Evolutionary conservation across 2,113 vertebrate species (phyloP).

Genomic region (Chaetodon trifascialis): DNA sequence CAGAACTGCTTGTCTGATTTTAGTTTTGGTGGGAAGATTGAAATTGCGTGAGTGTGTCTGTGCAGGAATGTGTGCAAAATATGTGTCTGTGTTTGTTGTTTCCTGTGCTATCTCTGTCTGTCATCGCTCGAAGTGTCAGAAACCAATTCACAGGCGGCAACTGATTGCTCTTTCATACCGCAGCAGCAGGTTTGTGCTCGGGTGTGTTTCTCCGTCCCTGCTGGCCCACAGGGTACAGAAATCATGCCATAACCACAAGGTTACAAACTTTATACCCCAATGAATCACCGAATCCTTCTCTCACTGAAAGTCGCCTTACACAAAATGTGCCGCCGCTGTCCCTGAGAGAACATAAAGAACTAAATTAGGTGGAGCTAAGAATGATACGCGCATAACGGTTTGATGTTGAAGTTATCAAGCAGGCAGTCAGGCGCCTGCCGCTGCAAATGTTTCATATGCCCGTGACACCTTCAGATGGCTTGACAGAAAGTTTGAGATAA

Average conservation of each 20-base stretch:
- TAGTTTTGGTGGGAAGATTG: constrained; percentile 32
- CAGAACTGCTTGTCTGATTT: constrained; percentile 55
- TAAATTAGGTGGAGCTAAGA: constrained; percentile 21
- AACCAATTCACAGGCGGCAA: constrained; percentile 34
- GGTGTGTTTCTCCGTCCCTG: constrained; percentile 55
- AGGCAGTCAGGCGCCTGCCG: not conserved
- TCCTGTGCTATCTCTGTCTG: constrained; percentile 12
- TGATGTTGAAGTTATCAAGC: constrained; percentile 7
- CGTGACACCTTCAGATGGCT: not conserved
- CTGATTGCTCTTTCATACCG: constrained; percentile 54
- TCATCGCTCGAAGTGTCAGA: constrained; percentile 34
- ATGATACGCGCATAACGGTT: constrained; percentile 11
- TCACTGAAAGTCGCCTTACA: constrained; percentile 17
- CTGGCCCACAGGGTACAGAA: constrained; percentile 43
- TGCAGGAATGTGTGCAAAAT: constrained; percentile 26
- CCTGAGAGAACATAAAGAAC: constrained; percentile 4
- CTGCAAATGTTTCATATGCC: not conserved
- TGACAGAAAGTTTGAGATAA: not conserved
- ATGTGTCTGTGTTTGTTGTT: constrained; percentile 23
- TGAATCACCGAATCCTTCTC: constrained; percentile 45
- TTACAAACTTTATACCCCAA: constrained; percentile 53
- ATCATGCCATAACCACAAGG: constrained; percentile 61
- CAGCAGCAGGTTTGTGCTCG: constrained; percentile 43
- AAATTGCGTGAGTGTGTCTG: constrained; percentile 33
- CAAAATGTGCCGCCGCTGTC: not conserved